Evolutionary conservation across 1,140 invertebrate species (phyloP), one percentile per base, ranked within the genome.

Genomic region (Papilio aristodemus): DNA sequence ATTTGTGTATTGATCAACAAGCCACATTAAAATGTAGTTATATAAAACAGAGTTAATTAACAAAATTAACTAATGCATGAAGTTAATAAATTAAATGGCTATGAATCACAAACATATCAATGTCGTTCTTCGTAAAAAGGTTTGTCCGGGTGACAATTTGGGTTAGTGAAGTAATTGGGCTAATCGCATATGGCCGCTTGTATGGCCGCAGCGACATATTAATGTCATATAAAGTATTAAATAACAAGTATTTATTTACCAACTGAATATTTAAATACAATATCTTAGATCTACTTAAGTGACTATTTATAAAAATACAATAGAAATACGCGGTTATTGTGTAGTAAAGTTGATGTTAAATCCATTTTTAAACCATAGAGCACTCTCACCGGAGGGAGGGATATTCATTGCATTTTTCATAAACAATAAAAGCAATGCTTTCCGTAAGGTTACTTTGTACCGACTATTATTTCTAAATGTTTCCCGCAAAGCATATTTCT

Each of bases 331-430:
- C 17, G 43, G 14, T 50, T 50, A 50, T 14, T 10, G 43, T 8
- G 17, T 1, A 50, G 19, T 11, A 50, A 50, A 50, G 17, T 39
- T 14, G 27, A 19, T 62, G 32, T 54, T 19, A 54, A 54, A 54
- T 17, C 3, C n/a, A 54, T 54, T 6, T 38, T 38, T 62, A 39
- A 37, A 19, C 36, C 37, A 38, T 62, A 36, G 37, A 62, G 37
- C 32, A 38, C 59, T 62, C 36, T 63, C 17, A 63, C 41, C 36
- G 14, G 4, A n/a, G 17, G 19, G 37, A 13, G 17, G 37, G 9
- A 63, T 37, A 41, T 63, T 63, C 37, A 19, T 63, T 39, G 60
- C 10, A 63, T 63, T 41, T 63, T 63, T 63, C 60, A 63, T 63
- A 63, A 63, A 63, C 37, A 63, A 63, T 41, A 63, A 41, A 19